Base-by-base conservation (phyloP, 2,113 vertebrate species). In the Colistium nudipinnis region DNA sequence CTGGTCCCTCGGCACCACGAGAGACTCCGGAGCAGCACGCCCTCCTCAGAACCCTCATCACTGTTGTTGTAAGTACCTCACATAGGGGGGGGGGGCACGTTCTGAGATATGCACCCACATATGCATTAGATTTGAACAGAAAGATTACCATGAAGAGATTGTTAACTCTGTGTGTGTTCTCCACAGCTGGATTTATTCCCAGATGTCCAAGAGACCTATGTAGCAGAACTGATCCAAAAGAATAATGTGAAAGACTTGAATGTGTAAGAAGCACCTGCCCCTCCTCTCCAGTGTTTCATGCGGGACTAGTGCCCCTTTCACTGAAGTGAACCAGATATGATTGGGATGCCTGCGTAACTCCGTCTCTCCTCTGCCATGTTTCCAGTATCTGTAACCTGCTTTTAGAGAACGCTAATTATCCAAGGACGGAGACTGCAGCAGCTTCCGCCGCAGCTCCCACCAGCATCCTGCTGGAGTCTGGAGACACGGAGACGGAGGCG, bases 321-420 rank as follows among this genome's bases (percentile, higher is more conserved):
- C n/a, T n/a, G n/a, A n/a, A n/a, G n/a, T n/a, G n/a, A n/a, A n/a
- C n/a, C n/a, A n/a, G n/a, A n/a, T 38, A 13, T 38, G 14, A 10
- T 13, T 38, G 11, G 11, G 4, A 17, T 35, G 13, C 27, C 10
- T 44, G 31, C 59, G n/a, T 2, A 54, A 10, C 20, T 33, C 8
- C 7, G 1, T 12, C 36, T 62, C 22, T 10, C 4, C 41, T 56
- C 9, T 71, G n/a, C 56, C 76, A 11, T 87, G 51, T 74, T 73
- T 90, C 20, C 88, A 99, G 97, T 72, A 94, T 99, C 89, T 98
- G 96, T 91, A 98, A 99, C 93, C 92, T 96, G 86, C 94, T 99
- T 87, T 89, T 99, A 93, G 96, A 99, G 91, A 96, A 95, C 72
- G 95, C 96, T 45, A 95, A 96, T 80, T 98, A 96, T 87, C 95